These are phyloP conservation scores for Uloborus plumipes DNA, from an alignment of 2,888 invertebrate genomes.

Conservation along the genomic window DNA sequence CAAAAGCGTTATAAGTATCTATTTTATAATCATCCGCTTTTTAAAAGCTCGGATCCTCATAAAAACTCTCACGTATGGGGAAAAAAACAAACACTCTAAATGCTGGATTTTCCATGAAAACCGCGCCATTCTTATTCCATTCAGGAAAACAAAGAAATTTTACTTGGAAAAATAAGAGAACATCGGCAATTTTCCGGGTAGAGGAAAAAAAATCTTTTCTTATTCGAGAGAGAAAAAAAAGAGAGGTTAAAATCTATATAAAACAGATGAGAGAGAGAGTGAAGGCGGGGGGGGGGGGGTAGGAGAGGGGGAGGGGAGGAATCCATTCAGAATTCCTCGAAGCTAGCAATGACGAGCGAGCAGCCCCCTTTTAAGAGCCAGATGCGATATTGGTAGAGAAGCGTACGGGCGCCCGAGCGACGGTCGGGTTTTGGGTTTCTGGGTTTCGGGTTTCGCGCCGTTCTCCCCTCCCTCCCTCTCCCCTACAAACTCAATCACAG, in stretches of 20 bases:
- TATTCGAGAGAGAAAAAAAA: background rate
- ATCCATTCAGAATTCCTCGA: slow-evolving; percentile 7
- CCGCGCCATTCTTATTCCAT: slow-evolving; percentile 12
- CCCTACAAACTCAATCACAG: slow-evolving; percentile 61
- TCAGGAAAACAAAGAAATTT: background rate
- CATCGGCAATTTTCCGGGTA: too few species aligned
- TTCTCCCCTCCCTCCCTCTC: slow-evolving; percentile 6
- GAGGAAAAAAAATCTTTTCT: background rate
- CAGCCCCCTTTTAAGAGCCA: slow-evolving; percentile 22
- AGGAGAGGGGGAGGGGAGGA: background rate
- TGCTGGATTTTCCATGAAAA: slow-evolving; percentile 7
- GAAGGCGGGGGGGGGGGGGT: background rate
- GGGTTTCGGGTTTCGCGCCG: slow-evolving; percentile 26
- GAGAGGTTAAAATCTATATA: slow-evolving; percentile 1
- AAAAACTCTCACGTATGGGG: background rate
- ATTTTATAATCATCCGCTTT: too few species aligned
- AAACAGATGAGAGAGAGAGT: background rate
- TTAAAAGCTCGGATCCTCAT: too few species aligned
- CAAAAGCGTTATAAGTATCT: too few species aligned
- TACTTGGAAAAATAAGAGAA: too few species aligned
- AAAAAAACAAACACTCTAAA: slow-evolving; percentile 1
- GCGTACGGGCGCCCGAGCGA: slow-evolving; percentile 44
- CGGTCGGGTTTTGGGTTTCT: slow-evolving; percentile 43
- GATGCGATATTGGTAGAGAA: slow-evolving; percentile 7
- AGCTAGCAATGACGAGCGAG: slow-evolving; percentile 10